Conservation (phyloP, 2,888 invertebrate species). For the Tachina grossa region DNA sequence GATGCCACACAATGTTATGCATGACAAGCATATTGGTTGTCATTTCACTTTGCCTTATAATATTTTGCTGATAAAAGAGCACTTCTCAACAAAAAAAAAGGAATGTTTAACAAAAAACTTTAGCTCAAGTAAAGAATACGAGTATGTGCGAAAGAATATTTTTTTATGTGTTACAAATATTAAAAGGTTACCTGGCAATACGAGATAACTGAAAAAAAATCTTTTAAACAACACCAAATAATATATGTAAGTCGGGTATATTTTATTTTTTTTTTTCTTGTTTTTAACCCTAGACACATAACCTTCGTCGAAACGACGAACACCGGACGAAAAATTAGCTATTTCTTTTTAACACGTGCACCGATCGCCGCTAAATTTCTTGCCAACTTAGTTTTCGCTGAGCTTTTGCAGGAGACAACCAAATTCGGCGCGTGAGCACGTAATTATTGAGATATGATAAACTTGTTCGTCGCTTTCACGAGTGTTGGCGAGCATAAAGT, state of each 20-base stretch:
- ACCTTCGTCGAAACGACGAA: too few relatives aligned
- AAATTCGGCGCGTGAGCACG: too few relatives aligned
- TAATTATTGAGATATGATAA: too few relatives aligned
- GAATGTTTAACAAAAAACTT: conserved; percentile 39
- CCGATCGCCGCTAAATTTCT: too few relatives aligned
- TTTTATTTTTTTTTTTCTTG: background rate
- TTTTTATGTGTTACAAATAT: conserved; percentile 22
- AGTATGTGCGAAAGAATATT: background rate
- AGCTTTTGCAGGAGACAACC: too few relatives aligned
- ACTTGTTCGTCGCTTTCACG: too few relatives aligned
- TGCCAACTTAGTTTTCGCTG: too few relatives aligned
- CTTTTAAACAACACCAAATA: background rate
- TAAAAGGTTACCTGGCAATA: conserved; percentile 55
- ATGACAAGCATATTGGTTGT: conserved; percentile 67
- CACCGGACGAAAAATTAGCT: too few relatives aligned
- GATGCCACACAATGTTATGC: conserved; percentile 55
- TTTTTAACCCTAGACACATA: too few relatives aligned
- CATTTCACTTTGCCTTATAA: conserved; percentile 41
- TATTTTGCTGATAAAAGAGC: conserved; percentile 26
- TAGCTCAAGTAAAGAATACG: conserved; percentile 28
- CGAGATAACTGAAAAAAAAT: conserved; percentile 21
- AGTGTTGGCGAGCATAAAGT: too few relatives aligned
- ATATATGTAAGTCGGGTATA: background rate
- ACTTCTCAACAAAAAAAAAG: background rate
- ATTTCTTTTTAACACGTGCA: too few relatives aligned